Base-by-base conservation (phyloP, 1,140 invertebrate genomes). In the Akabosia matsudoensis region DNA sequence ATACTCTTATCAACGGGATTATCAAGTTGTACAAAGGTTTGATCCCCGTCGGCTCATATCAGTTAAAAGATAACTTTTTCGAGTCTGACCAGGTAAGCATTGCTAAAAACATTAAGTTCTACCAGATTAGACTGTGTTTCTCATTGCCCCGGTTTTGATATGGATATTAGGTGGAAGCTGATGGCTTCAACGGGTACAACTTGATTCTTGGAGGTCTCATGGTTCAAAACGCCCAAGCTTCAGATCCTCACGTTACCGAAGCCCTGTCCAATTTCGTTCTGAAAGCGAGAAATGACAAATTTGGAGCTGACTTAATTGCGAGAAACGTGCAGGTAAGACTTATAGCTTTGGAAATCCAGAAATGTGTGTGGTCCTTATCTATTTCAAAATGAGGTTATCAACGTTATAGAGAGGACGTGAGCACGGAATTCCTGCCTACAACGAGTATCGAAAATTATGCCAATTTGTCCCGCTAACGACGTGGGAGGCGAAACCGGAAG, bases 401-500 rank as follows among this genome's bases (percentile, higher is more conserved):
- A n/a, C n/a, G n/a, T n/a, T n/a, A n/a, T n/a, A n/a, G 83, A 86
- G 94, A 81, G 93, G 30, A 28, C 80, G 89, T 45, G 90, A 91
- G 81, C 89, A 67, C 31, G 61, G 61, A 28, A n/a, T 31, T 7
- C 61, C 61, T 30, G 28, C 61, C 4, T 67, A 67, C 61, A 30
- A 2, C 10, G 61, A 7, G 7, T 67, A 30, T 30, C 24, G 61
- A 7, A 7, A 4, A 13, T 30, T 67, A 1, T 67, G 61, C 30
- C 13, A 31, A 2, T 7, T 67, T 2, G 13, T 7, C 10, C 24
- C 26, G 10, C 7, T 51, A 22, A 37, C 70, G 3, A 22, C 7
- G 3, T 70, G 67, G 67, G 3, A 3, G 14, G 51, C 37, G 33
- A 28, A 2, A 10, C 78, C 78, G 45, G 28, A 4, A 14, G 71